Conservation (phyloP, 2,888 invertebrate genomes). For the Salpingus planirostris region DNA sequence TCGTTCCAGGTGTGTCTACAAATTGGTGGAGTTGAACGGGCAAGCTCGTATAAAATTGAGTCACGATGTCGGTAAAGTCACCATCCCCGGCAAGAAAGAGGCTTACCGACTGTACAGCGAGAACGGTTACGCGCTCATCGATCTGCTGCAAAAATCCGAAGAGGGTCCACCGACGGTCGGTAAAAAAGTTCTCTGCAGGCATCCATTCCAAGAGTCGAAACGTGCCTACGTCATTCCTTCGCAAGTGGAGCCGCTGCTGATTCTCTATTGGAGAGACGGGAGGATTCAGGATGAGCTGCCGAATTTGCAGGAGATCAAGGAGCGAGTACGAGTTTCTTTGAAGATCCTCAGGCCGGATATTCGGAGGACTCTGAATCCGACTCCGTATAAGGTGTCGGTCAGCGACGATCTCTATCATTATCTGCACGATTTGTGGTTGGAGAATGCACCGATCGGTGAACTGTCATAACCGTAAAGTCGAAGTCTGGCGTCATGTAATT, state of each 20-base stretch:
- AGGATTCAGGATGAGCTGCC: slow-evolving; percentile 55
- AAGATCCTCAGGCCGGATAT: slow-evolving; percentile 81
- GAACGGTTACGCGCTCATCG: slow-evolving; percentile 80
- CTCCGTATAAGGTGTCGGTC: slow-evolving; percentile 95
- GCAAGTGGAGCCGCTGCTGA: slow-evolving; percentile 73
- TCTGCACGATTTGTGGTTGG: slow-evolving; percentile 92
- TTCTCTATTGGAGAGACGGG: slow-evolving; percentile 81
- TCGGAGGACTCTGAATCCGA: slow-evolving; percentile 93
- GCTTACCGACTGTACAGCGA: slow-evolving; percentile 64
- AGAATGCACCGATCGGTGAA: slow-evolving; percentile 96
- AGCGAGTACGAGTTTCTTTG: slow-evolving; percentile 71
- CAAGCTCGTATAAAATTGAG: slow-evolving; percentile 90
- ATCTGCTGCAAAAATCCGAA: slow-evolving; percentile 72
- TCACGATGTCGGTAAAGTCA: slow-evolving; percentile 94
- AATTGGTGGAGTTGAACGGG: slow-evolving; percentile 88
- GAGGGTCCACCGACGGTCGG: slow-evolving; percentile 70
- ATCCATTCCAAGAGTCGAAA: slow-evolving; percentile 95
- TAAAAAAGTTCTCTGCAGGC: slow-evolving; percentile 82
- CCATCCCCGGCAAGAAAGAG: slow-evolving; percentile 91
- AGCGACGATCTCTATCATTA: slow-evolving; percentile 88
- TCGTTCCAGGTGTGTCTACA: slow-evolving; percentile 98
- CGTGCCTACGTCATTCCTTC: slow-evolving; percentile 90
- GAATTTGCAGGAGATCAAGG: slow-evolving; percentile 64
- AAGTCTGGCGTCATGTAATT: too few species aligned
- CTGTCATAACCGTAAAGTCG: slow-evolving; percentile 70